phyloP scores from a whole-genome alignment of 2,888 invertebrate species.

The Andrena flavipes region DNA sequence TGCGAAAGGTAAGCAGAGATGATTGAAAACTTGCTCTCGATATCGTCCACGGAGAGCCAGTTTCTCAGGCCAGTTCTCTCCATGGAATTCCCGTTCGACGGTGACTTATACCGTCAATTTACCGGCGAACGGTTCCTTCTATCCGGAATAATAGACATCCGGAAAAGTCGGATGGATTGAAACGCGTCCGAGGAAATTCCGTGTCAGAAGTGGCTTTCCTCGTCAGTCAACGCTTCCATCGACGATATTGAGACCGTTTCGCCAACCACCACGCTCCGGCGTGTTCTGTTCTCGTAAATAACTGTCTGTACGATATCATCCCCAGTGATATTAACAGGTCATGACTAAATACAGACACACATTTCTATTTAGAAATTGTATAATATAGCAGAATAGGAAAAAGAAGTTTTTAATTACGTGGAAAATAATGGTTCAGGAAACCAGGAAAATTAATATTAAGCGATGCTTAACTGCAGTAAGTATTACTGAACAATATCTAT shows the following conservation, averaged over 20 bases:
- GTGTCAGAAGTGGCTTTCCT: conserved; percentile 27
- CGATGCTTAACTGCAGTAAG: no score
- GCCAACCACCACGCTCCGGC: neutral
- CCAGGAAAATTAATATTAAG: no score
- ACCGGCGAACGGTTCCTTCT: conserved; percentile 34
- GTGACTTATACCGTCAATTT: conserved; percentile 41
- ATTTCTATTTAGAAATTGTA: no score
- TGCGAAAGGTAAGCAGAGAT: neutral
- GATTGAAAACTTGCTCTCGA: conserved; percentile 13
- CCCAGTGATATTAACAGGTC: no score
- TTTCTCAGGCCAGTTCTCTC: conserved; percentile 24
- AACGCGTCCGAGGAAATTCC: conserved; percentile 36
- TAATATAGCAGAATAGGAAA: no score
- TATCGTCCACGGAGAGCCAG: neutral
- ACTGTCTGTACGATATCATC: no score
- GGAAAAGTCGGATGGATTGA: conserved; percentile 39
- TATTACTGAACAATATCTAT: no score
- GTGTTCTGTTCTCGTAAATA: neutral
- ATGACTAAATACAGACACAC: no score
- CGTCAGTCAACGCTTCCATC: conserved; percentile 30
- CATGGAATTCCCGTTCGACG: conserved; percentile 10
- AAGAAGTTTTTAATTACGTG: no score
- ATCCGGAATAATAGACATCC: conserved; percentile 52
- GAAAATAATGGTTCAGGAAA: no score
- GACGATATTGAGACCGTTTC: neutral